A percentile compares a stretch with the other conserved stretches of the same genome.
Conservation (phyloP, 2,888 invertebrate species). For the Lacanobia wlatinum region DNA sequence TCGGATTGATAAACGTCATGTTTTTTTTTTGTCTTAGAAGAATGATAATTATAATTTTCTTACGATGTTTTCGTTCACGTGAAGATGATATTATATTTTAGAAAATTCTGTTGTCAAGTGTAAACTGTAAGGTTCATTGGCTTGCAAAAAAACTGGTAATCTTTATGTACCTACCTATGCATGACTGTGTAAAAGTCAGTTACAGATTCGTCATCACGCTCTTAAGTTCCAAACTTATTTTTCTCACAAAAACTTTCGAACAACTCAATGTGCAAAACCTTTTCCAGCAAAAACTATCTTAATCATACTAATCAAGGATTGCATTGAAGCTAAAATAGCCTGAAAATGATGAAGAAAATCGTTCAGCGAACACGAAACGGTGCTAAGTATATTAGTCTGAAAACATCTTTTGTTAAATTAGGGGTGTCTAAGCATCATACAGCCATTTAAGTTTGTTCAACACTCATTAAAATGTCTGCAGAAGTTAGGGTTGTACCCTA, state of each 20-base stretch:
- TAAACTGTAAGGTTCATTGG: too few relatives aligned
- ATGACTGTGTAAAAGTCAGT: too few relatives aligned
- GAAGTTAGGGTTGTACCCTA: conserved; percentile 34
- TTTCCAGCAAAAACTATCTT: conserved; percentile 17
- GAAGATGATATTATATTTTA: not conserved
- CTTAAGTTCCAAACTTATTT: not conserved
- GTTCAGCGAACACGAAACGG: conserved; percentile 28
- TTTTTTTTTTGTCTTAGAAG: too few relatives aligned
- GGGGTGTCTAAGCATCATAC: conserved; percentile 29
- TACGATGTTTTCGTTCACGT: not conserved
- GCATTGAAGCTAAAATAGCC: conserved; percentile 23
- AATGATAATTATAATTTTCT: too few relatives aligned
- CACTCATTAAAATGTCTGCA: conserved; percentile 54
- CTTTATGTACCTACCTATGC: too few relatives aligned
- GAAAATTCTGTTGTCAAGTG: not conserved
- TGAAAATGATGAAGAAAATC: conserved; percentile 30
- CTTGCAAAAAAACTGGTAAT: too few relatives aligned
- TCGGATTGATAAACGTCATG: too few relatives aligned
- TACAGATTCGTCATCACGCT: not conserved
- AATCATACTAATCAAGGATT: conserved; percentile 14
- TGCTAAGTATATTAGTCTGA: conserved; percentile 42
- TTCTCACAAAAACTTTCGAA: not conserved
- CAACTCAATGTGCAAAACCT: conserved; percentile 6
- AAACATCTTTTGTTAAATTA: conserved; percentile 51
- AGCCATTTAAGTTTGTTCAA: conserved; percentile 47